A percentile compares a stretch with the other conserved stretches of the same genome.
phyloP scores from a whole-genome alignment of 2,888 invertebrate species.

The Eupelmus urozonus region DNA sequence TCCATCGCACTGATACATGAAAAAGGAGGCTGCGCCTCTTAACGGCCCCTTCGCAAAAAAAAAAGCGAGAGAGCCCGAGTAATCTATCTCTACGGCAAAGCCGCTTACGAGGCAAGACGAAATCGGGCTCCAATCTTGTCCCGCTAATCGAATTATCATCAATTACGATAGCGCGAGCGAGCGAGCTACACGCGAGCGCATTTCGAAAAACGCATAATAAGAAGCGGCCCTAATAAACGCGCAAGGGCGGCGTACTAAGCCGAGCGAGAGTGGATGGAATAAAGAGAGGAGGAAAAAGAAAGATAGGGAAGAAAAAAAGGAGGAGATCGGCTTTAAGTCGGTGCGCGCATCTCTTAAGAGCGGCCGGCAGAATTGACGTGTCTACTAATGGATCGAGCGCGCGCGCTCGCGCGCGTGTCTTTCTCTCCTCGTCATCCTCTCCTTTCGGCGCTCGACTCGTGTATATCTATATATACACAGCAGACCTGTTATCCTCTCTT shows the following conservation, averaged over 20 bases:
- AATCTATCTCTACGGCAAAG: slow-evolving; percentile 39
- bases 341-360: slow-evolving; percentile 75
- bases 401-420: neutral
- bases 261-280: neutral
- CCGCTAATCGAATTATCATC: slow-evolving; percentile 75
- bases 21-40: slow-evolving; percentile 26
- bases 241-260: slow-evolving; percentile 3
- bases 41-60: slow-evolving; percentile 7
- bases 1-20: too few relatives aligned
- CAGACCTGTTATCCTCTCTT: neutral
- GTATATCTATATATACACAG: neutral
- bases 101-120: slow-evolving; percentile 62
- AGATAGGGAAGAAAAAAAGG: slow-evolving; percentile 53
- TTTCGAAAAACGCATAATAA: slow-evolving; percentile 46
- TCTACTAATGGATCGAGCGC: slow-evolving; percentile 75
- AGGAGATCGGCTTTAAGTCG: slow-evolving; percentile 70
- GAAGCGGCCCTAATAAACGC: slow-evolving; percentile 40
- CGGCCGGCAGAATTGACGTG: slow-evolving; percentile 75
- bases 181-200: slow-evolving; percentile 23
- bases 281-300: slow-evolving; percentile 44
- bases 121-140: slow-evolving; percentile 67
- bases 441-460: slow-evolving; percentile 16
- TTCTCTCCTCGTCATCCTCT: slow-evolving; percentile 49
- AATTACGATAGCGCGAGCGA: slow-evolving; percentile 71
- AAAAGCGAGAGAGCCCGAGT: neutral